Percentiles rank a stretch among this genome's conserved stretches.
Evolutionary conservation across 1,140 invertebrate species (phyloP).

Genomic region (Colletes gigas): DNA sequence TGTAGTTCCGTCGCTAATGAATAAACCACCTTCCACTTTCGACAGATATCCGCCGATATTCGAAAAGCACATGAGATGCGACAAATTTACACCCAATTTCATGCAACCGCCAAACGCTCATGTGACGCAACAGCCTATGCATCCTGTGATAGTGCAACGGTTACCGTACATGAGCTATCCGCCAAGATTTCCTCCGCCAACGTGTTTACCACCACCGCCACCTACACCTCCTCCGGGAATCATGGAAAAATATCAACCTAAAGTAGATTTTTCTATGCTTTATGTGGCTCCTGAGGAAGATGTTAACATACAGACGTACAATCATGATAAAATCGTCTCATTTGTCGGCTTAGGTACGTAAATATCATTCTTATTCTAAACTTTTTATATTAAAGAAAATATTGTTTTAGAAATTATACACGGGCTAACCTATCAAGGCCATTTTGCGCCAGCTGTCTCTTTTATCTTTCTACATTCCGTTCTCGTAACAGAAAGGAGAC

Average conservation of each 20-base stretch:
- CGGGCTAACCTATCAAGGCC: too few species aligned
- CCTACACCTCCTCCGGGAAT: slow-evolving; percentile 61
- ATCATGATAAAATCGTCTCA: slow-evolving; percentile 84
- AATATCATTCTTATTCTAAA: not conserved
- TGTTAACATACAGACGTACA: slow-evolving; percentile 76
- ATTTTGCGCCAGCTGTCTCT: too few species aligned
- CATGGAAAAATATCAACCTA: slow-evolving; percentile 71
- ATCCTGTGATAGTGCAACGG: slow-evolving; percentile 68
- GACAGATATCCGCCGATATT: slow-evolving; percentile 65
- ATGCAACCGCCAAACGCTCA: slow-evolving; percentile 61
- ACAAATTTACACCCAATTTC: slow-evolving; percentile 73
- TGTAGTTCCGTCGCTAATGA: slow-evolving; percentile 51
- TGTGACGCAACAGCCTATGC: slow-evolving; percentile 59
- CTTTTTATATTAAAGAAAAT: too few species aligned
- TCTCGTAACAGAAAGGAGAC: too few species aligned
- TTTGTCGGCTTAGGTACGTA: slow-evolving; percentile 84
- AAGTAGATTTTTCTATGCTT: slow-evolving; percentile 76
- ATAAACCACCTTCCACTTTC: slow-evolving; percentile 68
- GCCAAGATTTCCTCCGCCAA: slow-evolving; percentile 63
- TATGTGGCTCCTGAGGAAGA: slow-evolving; percentile 81
- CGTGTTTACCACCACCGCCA: slow-evolving; percentile 55
- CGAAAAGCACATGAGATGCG: slow-evolving; percentile 70
- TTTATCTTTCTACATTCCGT: too few species aligned
- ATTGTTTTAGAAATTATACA: too few species aligned
- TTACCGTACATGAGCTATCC: slow-evolving; percentile 68